Conservation (phyloP, 53 echinoderm and acorn worm genomes). For the Echinarachnius parma region DNA sequence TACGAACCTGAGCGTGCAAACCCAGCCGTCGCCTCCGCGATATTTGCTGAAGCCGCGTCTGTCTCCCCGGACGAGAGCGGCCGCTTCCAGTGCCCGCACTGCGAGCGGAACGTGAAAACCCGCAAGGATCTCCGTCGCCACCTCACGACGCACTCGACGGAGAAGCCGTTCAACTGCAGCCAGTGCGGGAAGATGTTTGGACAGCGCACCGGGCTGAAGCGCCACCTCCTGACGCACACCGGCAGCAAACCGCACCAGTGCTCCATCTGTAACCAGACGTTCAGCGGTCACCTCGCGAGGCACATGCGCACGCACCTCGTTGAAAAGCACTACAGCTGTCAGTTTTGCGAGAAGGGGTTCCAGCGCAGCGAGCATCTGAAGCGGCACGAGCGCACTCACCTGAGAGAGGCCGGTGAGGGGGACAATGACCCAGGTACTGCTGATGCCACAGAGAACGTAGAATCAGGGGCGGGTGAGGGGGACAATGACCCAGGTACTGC, state of each 20-base stretch:
- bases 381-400: background rate
- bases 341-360: constrained; percentile 17
- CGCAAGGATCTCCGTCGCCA: constrained; percentile 20
- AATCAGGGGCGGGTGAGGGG: too few species aligned
- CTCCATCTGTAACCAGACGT: constrained; percentile 11
- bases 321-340: constrained; percentile 19
- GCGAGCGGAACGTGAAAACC: background rate
- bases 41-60: too few species aligned
- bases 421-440: too few species aligned
- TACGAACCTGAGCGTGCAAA: too few species aligned
- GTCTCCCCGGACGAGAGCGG: too few species aligned
- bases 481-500: too few species aligned
- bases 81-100: constrained; percentile 9
- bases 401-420: background rate
- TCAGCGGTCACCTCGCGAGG: constrained; percentile 15
- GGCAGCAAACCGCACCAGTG: constrained; percentile 25
- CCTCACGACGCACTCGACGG: constrained; percentile 7
- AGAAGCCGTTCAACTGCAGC: constrained; percentile 21
- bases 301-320: constrained; percentile 16
- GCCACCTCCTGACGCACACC: constrained; percentile 12
- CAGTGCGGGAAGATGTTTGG: constrained; percentile 12
- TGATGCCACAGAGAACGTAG: too few species aligned
- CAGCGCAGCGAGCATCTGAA: constrained; percentile 21
- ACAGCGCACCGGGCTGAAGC: background rate
- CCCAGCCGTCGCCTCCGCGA: too few species aligned